Conservation (phyloP, 2,113 vertebrate species). For the Telmatochromis bifrenatus region DNA sequence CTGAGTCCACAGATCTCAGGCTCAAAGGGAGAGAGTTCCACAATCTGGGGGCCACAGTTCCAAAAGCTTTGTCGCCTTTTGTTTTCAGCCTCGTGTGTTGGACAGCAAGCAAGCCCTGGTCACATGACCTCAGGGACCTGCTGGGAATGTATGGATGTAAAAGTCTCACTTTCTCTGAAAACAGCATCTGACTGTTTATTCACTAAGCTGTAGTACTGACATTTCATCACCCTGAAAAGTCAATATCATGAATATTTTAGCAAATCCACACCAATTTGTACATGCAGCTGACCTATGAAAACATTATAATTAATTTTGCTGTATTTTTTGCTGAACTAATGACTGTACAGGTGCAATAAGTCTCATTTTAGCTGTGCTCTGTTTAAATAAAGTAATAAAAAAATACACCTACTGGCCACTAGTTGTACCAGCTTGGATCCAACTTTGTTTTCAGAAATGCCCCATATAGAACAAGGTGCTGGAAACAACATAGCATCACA, state of each 20-base stretch:
- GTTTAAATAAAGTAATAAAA: background rate
- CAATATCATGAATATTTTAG: background rate
- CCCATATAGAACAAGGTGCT: background rate
- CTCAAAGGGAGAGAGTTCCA: too few species aligned
- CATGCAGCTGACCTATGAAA: background rate
- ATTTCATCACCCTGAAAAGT: background rate
- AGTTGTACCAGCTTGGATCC: background rate
- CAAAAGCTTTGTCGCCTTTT: too few species aligned
- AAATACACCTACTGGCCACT: background rate
- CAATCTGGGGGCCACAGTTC: too few species aligned
- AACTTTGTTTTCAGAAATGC: background rate
- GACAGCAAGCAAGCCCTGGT: too few species aligned
- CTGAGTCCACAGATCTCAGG: too few species aligned
- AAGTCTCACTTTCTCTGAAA: background rate
- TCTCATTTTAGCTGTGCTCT: background rate
- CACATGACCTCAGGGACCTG: too few species aligned
- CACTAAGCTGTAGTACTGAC: background rate
- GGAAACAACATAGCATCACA: background rate
- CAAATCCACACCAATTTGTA: background rate
- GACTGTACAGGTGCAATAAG: background rate
- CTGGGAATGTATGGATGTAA: too few species aligned
- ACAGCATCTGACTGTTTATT: background rate
- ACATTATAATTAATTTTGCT: background rate
- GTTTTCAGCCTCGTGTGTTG: too few species aligned
- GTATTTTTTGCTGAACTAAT: background rate